phyloP scores from a whole-genome alignment of 2,888 invertebrate species.

The Hydriomena furcata region DNA sequence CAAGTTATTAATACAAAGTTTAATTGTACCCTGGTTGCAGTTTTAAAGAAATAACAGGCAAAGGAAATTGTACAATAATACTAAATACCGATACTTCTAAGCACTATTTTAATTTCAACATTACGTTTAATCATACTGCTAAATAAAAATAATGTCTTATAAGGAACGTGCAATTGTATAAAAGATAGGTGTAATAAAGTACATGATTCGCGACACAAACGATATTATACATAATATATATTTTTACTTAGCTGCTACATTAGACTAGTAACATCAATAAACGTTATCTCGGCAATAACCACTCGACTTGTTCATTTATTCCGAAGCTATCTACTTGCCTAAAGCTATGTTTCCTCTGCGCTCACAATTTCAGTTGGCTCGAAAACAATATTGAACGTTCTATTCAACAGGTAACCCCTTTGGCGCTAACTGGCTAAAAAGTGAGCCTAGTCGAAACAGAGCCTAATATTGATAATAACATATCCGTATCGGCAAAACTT shows the following conservation, averaged over 20 bases:
- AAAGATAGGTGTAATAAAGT: slow-evolving; percentile 41
- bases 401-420: too few species aligned
- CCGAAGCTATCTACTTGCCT: slow-evolving; percentile 51
- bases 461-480: slow-evolving; percentile 54
- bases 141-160: slow-evolving; percentile 42
- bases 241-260: slow-evolving; percentile 57
- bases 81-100: slow-evolving; percentile 35
- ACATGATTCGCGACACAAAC: slow-evolving; percentile 43
- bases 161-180: slow-evolving; percentile 44
- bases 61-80: too few species aligned
- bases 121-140: slow-evolving; percentile 38
- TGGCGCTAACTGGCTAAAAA: too few species aligned
- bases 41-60: too few species aligned
- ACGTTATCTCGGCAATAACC: slow-evolving; percentile 59
- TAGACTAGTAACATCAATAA: slow-evolving; percentile 62
- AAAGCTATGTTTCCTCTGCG: slow-evolving; percentile 15
- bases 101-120: slow-evolving; percentile 51
- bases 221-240: slow-evolving; percentile 28
- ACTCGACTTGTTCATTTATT: slow-evolving; percentile 70
- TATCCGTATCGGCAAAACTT: slow-evolving; percentile 51
- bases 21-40: slow-evolving; percentile 13
- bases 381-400: too few species aligned
- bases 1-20: slow-evolving; percentile 40
- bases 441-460: too few species aligned
- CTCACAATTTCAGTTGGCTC: too few species aligned